These are phyloP conservation scores for Ophioderma brevispina DNA, from an alignment of 35 echinoderm and acorn worm genomes.

Conservation along the genomic window DNA sequence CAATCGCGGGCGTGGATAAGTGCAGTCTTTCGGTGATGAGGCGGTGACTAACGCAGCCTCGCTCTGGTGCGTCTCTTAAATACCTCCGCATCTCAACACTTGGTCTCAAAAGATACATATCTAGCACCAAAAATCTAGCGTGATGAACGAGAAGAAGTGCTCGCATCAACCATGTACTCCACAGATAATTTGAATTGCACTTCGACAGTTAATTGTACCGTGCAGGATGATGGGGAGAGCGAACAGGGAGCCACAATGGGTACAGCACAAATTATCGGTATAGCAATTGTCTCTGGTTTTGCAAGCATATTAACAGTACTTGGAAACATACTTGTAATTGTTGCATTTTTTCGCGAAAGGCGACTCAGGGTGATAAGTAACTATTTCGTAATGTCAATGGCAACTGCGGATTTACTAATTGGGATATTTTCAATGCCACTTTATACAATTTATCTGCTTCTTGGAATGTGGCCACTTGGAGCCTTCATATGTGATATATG, in stretches of 20 bases:
- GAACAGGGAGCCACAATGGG: neutral
- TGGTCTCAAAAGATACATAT: neutral
- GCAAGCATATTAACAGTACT: conserved; percentile 69
- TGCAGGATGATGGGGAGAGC: neutral
- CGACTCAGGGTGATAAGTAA: conserved; percentile 71
- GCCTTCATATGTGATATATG: conserved; percentile 87
- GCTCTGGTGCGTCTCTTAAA: neutral
- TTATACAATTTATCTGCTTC: conserved; percentile 83
- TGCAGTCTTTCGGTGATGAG: too few relatives aligned
- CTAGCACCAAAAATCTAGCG: neutral
- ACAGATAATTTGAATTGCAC: conserved; percentile 32
- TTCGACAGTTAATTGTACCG: neutral
- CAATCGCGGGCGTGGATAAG: too few relatives aligned
- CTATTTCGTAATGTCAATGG: conserved; percentile 90
- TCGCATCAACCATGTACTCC: neutral
- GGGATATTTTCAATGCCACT: conserved; percentile 91
- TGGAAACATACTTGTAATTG: conserved; percentile 82
- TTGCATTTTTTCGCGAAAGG: conserved; percentile 78
- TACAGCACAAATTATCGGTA: conserved; percentile 19
- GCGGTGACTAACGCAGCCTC: neutral
- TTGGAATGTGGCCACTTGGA: conserved; percentile 82
- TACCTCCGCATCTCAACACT: neutral
- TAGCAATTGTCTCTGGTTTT: conserved; percentile 58
- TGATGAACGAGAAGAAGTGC: neutral
- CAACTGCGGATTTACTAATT: conserved; percentile 72